Percentiles rank a stretch among this genome's conserved stretches.
These are phyloP conservation scores for Thomomys bottae DNA, from an alignment of 2,113 vertebrate species.

Conservation along the genomic window DNA sequence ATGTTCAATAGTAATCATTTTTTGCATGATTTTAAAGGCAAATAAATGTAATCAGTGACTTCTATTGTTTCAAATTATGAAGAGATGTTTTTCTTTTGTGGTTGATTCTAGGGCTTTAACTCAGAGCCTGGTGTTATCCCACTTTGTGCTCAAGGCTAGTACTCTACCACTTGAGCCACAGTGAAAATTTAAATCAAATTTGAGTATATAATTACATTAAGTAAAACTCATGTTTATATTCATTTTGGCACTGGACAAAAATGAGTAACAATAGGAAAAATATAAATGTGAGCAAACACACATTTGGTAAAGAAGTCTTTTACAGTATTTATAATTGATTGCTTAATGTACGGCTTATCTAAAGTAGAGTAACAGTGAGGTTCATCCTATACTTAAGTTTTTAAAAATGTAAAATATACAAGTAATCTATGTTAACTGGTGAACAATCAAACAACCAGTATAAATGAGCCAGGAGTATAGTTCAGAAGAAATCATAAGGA, in stretches of 20 bases:
- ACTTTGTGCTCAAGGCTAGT: no score
- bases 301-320: slow-evolving; percentile 32
- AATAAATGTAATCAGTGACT: not conserved
- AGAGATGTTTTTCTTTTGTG: not conserved
- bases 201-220: not conserved
- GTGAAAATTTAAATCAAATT: not conserved
- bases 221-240: no score
- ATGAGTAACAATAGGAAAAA: no score
- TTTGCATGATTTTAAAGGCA: not conserved
- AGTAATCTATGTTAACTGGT: not conserved
- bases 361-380: not conserved
- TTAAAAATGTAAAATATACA: not conserved
- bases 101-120: no score
- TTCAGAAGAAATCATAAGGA: slow-evolving; percentile 19
- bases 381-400: not conserved
- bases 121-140: no score
- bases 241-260: no score
- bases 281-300: not conserved
- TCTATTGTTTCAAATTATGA: slow-evolving; percentile 27
- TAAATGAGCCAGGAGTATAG: not conserved
- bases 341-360: not conserved
- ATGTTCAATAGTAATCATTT: not conserved
- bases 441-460: not conserved
- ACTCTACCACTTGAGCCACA: no score
- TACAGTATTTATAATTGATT: not conserved